Evolutionary conservation across 23 tunicate genomes (phyloP).

Genomic region (Botrylloides violaceus): DNA sequence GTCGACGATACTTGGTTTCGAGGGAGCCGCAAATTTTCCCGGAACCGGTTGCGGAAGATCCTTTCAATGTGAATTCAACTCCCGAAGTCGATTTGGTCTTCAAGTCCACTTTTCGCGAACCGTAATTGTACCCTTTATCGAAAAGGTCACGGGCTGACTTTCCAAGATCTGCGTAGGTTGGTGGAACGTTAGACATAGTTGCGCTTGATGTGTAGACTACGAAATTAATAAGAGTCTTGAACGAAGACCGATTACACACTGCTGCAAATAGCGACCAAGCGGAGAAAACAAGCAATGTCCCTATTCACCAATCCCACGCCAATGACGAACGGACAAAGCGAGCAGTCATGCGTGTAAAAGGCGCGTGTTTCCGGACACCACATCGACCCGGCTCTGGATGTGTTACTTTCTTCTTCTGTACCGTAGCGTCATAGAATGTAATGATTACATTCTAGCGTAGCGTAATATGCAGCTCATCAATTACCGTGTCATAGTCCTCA

Average conservation of each 20-base stretch:
- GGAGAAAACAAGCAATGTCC: too few relatives aligned
- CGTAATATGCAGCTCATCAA: too few relatives aligned
- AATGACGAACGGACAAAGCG: background rate
- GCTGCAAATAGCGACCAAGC: too few relatives aligned
- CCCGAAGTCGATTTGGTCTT: slow-evolving; percentile 83
- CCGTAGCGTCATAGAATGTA: background rate
- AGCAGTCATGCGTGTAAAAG: too few relatives aligned
- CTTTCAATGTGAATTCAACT: slow-evolving; percentile 87
- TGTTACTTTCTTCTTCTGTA: too few relatives aligned
- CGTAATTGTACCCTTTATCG: slow-evolving; percentile 89
- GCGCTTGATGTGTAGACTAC: too few relatives aligned
- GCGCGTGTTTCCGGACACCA: too few relatives aligned
- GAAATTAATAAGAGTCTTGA: too few relatives aligned
- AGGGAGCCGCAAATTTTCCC: slow-evolving; percentile 58
- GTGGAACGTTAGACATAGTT: slow-evolving; percentile 61
- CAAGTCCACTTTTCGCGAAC: slow-evolving; percentile 84
- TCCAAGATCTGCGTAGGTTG: slow-evolving; percentile 84
- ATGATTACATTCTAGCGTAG: background rate
- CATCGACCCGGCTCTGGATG: too few relatives aligned
- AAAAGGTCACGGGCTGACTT: slow-evolving; percentile 90
- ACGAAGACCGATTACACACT: too few relatives aligned
- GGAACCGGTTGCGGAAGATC: slow-evolving; percentile 54
- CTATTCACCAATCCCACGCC: background rate
- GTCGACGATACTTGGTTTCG: slow-evolving; percentile 78
- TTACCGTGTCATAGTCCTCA: too few relatives aligned